phyloP scores from a whole-genome alignment of 1,140 invertebrate genomes.

The Aricia agestis region DNA sequence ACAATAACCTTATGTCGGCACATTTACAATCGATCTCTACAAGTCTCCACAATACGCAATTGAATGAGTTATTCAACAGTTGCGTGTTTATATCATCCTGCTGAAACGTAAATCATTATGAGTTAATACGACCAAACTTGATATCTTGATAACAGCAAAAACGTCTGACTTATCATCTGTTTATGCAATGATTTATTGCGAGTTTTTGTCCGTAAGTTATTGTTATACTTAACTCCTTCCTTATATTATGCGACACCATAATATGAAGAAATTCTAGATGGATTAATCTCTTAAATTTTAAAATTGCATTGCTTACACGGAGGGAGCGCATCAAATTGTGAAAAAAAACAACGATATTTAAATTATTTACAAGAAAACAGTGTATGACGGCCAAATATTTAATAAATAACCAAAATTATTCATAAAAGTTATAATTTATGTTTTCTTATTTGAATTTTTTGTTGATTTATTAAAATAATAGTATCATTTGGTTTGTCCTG shows the following conservation, averaged over 20 bases:
- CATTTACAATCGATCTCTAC: conserved; percentile 19
- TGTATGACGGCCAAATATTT: too few relatives aligned
- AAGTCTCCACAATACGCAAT: conserved; percentile 32
- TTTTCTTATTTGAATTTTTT: too few relatives aligned
- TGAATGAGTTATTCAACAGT: conserved; percentile 10
- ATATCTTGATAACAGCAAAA: background rate
- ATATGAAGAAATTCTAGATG: too few relatives aligned
- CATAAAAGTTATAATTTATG: too few relatives aligned
- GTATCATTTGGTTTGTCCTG: too few relatives aligned
- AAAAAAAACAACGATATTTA: too few relatives aligned
- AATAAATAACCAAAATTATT: too few relatives aligned
- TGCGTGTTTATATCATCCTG: conserved; percentile 9
- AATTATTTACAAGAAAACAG: too few relatives aligned
- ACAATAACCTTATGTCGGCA: conserved; percentile 32
- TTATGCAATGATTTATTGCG: background rate
- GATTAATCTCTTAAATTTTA: background rate
- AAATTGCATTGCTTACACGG: too few relatives aligned
- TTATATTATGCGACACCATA: background rate
- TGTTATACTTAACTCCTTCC: background rate
- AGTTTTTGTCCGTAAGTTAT: background rate
- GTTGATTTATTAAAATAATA: too few relatives aligned
- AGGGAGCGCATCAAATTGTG: too few relatives aligned
- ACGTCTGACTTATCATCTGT: background rate
- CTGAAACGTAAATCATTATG: conserved; percentile 9
- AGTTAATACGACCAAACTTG: background rate